phyloP scores from a whole-genome alignment of 2,888 invertebrate species.

The Trichopria drosophilae region DNA sequence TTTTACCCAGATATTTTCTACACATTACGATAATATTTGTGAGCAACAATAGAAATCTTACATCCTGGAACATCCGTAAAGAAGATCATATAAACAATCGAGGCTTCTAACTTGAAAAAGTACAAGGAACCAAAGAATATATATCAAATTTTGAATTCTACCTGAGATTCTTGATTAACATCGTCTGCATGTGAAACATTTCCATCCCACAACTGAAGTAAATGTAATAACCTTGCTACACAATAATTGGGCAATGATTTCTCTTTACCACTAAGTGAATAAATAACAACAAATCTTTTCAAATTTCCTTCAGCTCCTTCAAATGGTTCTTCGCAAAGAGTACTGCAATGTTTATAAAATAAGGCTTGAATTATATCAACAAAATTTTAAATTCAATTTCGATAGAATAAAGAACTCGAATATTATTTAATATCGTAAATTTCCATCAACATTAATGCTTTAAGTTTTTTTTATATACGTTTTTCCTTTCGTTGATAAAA shows the following conservation, averaged over 20 bases:
- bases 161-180: constrained; percentile 53
- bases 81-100: too few species aligned
- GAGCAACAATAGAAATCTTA: too few species aligned
- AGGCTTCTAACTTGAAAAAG: neutral
- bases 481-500: too few species aligned
- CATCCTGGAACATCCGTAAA: too few species aligned
- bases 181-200: constrained; percentile 45
- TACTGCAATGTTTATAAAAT: constrained; percentile 50
- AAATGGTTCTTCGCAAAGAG: constrained; percentile 76
- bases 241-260: constrained; percentile 47
- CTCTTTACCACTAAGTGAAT: constrained; percentile 49
- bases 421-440: too few species aligned
- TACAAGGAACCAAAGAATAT: neutral
- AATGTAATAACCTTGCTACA: constrained; percentile 48
- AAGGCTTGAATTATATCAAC: neutral
- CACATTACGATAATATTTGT: too few species aligned
- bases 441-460: too few species aligned
- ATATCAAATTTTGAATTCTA: constrained; percentile 31
- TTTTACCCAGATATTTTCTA: too few species aligned
- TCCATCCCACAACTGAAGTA: constrained; percentile 54
- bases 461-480: too few species aligned
- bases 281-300: constrained; percentile 64
- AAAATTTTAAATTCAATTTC: too few species aligned
- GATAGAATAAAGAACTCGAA: too few species aligned
- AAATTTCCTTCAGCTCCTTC: constrained; percentile 90